Base-by-base conservation (phyloP, 2,888 invertebrate genomes). In the Uloborus plumipes region DNA sequence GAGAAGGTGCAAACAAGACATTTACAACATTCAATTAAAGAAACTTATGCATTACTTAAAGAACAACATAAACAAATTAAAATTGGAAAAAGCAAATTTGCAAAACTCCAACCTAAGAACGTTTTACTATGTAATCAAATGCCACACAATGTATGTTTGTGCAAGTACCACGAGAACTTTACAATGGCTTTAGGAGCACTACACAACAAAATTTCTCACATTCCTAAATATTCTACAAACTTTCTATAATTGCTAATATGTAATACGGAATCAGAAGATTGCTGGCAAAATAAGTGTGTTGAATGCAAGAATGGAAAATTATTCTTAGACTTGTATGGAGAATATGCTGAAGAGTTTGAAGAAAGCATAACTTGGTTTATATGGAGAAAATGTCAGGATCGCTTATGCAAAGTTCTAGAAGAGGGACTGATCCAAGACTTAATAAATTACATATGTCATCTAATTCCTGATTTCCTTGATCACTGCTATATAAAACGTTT, bases 81-180 rank as follows among this genome's bases (percentile, higher is more conserved):
- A 31, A 31, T 31, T 4, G 4, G 31, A 7, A 31, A 31, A 31
- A 31, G 31, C 7, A 31, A 31, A 7, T 31, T 31, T 31, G 31
- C 31, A 31, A 7, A 31, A 31, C 7, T 50, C 9, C 18, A 49
- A 49, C 65, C 65, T 7, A 47, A 64, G 20, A 4, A 65, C 16
- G 49, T 65, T 20, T n/a, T 49, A 3, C 11, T 64, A n/a, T 15
- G 64, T 47, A 64, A 31, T n/a, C 64, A 64, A 64, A 2, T 64
- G 11, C 65, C 49, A 11, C 65, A 20, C 16, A 65, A 65, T 49
- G 49, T 65, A 9, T 65, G 65, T 49, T 18, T 65, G 1, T 47
- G 65, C 47, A 65, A 39, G 47, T 20, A 18, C 16, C 65, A 65
- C 49, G 65, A 65, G n/a, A 65, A 65, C 20, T 65, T 65, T 49